Evolutionary conservation across 2,797 vertebrate species (phyloP).

Genomic region (Danio kyathit): DNA sequence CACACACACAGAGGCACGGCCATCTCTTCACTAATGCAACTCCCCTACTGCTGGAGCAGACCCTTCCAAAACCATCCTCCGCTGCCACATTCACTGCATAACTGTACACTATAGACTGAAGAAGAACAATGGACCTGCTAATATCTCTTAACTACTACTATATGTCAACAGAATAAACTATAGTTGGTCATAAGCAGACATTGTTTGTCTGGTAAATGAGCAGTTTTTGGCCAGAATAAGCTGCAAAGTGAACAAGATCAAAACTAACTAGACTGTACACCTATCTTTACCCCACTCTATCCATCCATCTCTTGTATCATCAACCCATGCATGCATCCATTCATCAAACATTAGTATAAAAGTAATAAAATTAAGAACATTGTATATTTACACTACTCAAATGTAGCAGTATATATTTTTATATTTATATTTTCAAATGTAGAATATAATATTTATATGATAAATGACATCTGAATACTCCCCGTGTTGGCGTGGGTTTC

Average conservation of each 20-base stretch:
- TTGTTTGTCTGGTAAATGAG: not conserved
- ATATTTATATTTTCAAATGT: no score
- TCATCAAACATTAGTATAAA: no score
- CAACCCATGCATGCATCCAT: no score
- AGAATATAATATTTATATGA: no score
- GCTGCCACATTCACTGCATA: constrained; percentile 17
- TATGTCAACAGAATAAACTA: not conserved
- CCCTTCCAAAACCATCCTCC: not conserved
- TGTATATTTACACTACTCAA: no score
- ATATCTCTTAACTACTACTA: not conserved
- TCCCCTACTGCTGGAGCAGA: constrained; percentile 21
- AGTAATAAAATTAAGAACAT: no score
- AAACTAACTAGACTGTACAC: no score
- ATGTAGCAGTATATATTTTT: no score
- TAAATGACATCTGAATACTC: no score
- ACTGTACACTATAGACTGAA: not conserved
- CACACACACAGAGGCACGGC: constrained; percentile 39
- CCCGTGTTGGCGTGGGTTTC: no score
- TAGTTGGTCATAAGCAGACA: not conserved
- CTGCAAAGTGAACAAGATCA: not conserved
- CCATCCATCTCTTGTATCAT: no score
- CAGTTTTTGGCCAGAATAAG: not conserved
- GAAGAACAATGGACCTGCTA: not conserved
- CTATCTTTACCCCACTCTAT: no score
- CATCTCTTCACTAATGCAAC: constrained; percentile 15